phyloP scores from a whole-genome alignment of 2,888 invertebrate genomes.

The Tipula lateralis region DNA sequence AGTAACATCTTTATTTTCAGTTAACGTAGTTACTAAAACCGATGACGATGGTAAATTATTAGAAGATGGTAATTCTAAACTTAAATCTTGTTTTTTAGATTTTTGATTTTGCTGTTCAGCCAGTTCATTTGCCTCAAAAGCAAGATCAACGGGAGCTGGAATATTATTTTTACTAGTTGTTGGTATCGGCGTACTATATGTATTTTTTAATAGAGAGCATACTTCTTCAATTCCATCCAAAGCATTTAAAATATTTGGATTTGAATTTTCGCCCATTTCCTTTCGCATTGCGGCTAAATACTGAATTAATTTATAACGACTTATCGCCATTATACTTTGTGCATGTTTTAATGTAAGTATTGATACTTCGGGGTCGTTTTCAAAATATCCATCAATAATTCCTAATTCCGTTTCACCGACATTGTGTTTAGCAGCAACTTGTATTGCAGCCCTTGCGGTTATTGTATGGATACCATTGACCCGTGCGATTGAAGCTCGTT shows the following conservation, averaged over 20 bases:
- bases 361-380: constrained; percentile 48
- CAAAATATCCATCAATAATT: constrained; percentile 49
- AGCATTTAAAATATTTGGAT: constrained; percentile 45
- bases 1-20: neutral
- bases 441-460: neutral
- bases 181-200: constrained; percentile 27
- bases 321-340: constrained; percentile 49
- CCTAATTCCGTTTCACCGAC: constrained; percentile 37
- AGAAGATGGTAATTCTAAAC: neutral
- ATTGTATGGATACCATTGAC: constrained; percentile 21
- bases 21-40: neutral
- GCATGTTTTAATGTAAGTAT: constrained; percentile 49
- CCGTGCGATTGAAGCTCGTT: neutral
- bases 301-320: constrained; percentile 47
- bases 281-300: constrained; percentile 48
- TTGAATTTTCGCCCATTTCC: constrained; percentile 41
- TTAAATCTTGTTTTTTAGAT: neutral
- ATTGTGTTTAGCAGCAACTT: constrained; percentile 14
- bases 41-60: neutral
- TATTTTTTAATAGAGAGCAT: constrained; percentile 37
- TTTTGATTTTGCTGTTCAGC: neutral
- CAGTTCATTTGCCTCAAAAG: constrained; percentile 48
- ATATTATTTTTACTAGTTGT: constrained; percentile 29
- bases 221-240: constrained; percentile 51
- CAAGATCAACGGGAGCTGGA: constrained; percentile 44